phyloP scores from a whole-genome alignment of 2,797 vertebrate species.

The Danio aesculapii region DNA sequence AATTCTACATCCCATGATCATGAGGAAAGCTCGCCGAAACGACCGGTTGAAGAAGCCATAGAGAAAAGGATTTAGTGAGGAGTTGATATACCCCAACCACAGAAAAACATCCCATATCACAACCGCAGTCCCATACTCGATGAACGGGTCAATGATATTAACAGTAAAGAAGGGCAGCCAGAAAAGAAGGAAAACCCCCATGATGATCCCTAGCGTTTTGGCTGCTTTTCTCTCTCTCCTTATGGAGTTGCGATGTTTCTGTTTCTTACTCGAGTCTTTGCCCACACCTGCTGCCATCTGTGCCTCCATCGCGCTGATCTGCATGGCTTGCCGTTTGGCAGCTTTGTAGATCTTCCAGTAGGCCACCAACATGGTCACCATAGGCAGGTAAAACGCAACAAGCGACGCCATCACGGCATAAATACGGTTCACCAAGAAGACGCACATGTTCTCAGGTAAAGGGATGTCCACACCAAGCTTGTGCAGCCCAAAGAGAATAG shows the following conservation, averaged over 20 bases:
- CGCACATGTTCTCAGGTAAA: constrained; percentile 73
- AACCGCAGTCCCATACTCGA: constrained; percentile 76
- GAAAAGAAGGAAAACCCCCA: constrained; percentile 83
- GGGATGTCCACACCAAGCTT: constrained; percentile 68
- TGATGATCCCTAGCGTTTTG: constrained; percentile 84
- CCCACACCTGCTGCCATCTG: constrained; percentile 77
- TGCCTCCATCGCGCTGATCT: constrained; percentile 82
- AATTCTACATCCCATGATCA: constrained; percentile 81
- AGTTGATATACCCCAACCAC: constrained; percentile 86
- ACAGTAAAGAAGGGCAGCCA: constrained; percentile 85
- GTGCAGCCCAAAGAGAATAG: constrained; percentile 81
- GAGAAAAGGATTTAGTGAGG: constrained; percentile 83
- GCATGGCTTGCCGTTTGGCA: constrained; percentile 81
- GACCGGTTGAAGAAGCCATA: constrained; percentile 83
- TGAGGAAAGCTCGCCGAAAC: constrained; percentile 81
- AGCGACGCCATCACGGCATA: constrained; percentile 82
- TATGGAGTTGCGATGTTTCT: constrained; percentile 76
- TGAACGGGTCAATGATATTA: constrained; percentile 83
- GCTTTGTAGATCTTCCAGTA: constrained; percentile 86
- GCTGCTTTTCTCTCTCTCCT: constrained; percentile 81
- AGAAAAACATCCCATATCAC: constrained; percentile 80
- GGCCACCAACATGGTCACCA: constrained; percentile 80
- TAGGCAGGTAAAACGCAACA: constrained; percentile 83
- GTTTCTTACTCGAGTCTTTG: constrained; percentile 78
- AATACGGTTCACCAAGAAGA: constrained; percentile 79